Evolutionary conservation across 1,140 invertebrate genomes (phyloP), one percentile per base, ranked within the genome.

Genomic region (Brachionus koreanus): DNA sequence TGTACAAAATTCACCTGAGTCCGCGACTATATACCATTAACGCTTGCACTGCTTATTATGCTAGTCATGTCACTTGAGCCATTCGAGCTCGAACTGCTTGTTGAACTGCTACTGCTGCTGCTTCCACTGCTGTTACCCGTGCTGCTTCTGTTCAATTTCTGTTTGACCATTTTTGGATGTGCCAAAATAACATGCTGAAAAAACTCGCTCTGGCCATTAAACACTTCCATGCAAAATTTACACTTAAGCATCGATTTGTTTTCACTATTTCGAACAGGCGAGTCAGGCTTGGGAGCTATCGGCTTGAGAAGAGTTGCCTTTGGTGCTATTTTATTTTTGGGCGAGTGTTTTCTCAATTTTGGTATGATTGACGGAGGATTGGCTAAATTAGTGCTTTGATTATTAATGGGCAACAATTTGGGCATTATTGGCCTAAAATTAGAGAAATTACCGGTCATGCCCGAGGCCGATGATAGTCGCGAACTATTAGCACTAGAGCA

Each of bases 161-260:
- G 49, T 25, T 79, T 79, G 29, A 79, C 49, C 76, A 79, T 79
- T 61, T 79, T 79, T 12, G 76, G 76, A 65, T 79, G 76, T 23
- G 49, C 35, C 3, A 79, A 9, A 39, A 79, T 79, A 4, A 79
- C 49, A 65, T 79, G 76, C 37, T 79, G 76, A 43, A 79, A 79
- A 65, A 79, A 79, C 13, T 79, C 76, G 3, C 46, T 42, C 37
- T 79, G 76, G 25, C 76, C 76, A 19, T 33, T 79, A 29, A 79
- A 79, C 4, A 61, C 57, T 65, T 79, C 46, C 49, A 61, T 79
- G 16, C 76, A 79, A 65, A 79, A 79, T 79, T 79, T 79, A 43
- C 76, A 79, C 57, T 79, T 79, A 33, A 65, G 37, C 9, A 61
- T 16, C 10, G 39, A 42, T 25, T 25, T 61, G 63, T 12, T 37